Conservation (phyloP, 2,888 invertebrate genomes). For the Trachelus stipa region DNA sequence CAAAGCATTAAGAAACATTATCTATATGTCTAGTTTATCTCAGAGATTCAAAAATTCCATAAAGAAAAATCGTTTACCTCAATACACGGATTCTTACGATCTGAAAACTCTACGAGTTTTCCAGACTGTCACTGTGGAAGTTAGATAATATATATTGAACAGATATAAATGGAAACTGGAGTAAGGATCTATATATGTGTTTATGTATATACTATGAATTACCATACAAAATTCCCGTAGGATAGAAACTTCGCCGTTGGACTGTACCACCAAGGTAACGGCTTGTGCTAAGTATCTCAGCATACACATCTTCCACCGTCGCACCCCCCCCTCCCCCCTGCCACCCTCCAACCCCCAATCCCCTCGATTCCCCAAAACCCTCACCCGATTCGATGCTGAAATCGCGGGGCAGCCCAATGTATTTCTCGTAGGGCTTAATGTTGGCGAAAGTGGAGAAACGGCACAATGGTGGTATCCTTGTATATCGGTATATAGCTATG, state of each 20-base stretch:
- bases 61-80: not conserved
- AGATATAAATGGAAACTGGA: not conserved
- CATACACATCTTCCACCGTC: conserved; percentile 37
- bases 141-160: not conserved
- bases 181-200: conserved; percentile 10
- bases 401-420: conserved; percentile 36
- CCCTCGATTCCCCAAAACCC: conserved; percentile 21
- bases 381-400: conserved; percentile 26
- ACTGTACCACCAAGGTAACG: conserved; percentile 44
- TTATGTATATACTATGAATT: conserved; percentile 22
- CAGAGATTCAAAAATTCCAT: not conserved
- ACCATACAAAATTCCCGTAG: conserved; percentile 8
- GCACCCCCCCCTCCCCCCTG: conserved; percentile 3
- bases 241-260: conserved; percentile 29
- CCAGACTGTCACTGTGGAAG: not conserved
- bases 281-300: conserved; percentile 43
- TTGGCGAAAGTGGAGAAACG: conserved; percentile 35
- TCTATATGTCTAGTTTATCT: not conserved
- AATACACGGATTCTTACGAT: not conserved
- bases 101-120: not conserved
- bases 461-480: conserved; percentile 26
- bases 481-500: not conserved
- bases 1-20: not conserved
- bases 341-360: not conserved
- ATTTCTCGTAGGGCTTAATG: conserved; percentile 44